Percentiles rank a stretch among this genome's conserved stretches.
Evolutionary conservation across 2,113 vertebrate genomes (phyloP).

Genomic region (Silurus meridionalis): DNA sequence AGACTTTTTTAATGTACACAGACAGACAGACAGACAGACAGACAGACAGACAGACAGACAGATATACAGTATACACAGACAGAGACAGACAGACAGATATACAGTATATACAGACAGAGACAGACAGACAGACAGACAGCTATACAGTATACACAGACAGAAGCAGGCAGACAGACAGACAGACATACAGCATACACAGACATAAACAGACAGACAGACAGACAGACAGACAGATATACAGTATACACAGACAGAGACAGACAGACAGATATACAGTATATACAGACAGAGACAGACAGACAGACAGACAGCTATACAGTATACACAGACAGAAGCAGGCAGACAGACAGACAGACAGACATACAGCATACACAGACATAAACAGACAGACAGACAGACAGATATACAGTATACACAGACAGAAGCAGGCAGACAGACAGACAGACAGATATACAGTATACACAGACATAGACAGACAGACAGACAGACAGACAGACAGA

Average conservation of each 20-base stretch:
- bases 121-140: no score
- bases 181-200: no score
- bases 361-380: not conserved
- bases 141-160: no score
- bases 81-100: no score
- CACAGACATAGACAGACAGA: not conserved
- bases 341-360: not conserved
- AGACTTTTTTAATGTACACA: constrained; percentile 16
- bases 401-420: not conserved
- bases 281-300: not conserved
- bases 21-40: not conserved
- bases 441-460: not conserved
- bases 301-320: not conserved
- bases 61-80: no score
- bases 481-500: not conserved
- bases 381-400: not conserved
- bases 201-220: no score
- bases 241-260: not conserved
- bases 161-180: no score
- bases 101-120: no score
- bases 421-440: not conserved
- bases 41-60: no score
- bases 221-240: no score
- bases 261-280: not conserved
- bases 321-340: not conserved